These are phyloP conservation scores for Tenrec ecaudatus DNA, from an alignment of 2,113 vertebrate genomes.

Conservation along the genomic window DNA sequence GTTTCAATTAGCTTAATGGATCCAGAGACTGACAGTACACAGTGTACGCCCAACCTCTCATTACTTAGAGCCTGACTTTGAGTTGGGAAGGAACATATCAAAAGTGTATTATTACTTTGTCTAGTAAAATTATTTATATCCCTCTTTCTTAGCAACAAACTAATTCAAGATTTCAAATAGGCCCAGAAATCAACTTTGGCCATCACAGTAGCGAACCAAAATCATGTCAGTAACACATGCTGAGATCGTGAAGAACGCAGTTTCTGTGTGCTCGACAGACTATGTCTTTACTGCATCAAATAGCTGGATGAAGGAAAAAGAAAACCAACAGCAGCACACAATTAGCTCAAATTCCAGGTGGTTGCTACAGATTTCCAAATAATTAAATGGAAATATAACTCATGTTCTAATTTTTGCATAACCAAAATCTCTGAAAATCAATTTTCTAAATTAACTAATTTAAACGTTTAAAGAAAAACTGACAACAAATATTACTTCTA, in stretches of 20 bases:
- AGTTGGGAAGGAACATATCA: background rate
- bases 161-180: slow-evolving; percentile 55
- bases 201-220: background rate
- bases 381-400: slow-evolving; percentile 46
- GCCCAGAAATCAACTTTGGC: background rate
- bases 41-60: background rate
- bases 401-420: slow-evolving; percentile 5
- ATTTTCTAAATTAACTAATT: slow-evolving; percentile 23
- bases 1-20: background rate
- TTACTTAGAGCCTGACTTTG: background rate
- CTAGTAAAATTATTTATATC: background rate
- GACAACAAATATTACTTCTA: slow-evolving; percentile 1
- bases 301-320: slow-evolving; percentile 37
- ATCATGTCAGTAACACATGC: slow-evolving; percentile 34
- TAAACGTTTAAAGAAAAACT: slow-evolving; percentile 46
- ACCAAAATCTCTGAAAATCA: slow-evolving; percentile 30
- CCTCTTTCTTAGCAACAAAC: slow-evolving; percentile 51
- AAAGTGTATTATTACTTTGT: background rate
- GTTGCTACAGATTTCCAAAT: slow-evolving; percentile 53
- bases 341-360: slow-evolving; percentile 66
- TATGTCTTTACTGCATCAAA: background rate
- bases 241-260: slow-evolving; percentile 58
- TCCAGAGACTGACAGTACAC: background rate
- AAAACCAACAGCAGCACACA: background rate
- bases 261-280: background rate